Evolutionary conservation across 1,140 invertebrate species (phyloP), one percentile per base, ranked within the genome.

Genomic region (Amphibalanus amphitrite): DNA sequence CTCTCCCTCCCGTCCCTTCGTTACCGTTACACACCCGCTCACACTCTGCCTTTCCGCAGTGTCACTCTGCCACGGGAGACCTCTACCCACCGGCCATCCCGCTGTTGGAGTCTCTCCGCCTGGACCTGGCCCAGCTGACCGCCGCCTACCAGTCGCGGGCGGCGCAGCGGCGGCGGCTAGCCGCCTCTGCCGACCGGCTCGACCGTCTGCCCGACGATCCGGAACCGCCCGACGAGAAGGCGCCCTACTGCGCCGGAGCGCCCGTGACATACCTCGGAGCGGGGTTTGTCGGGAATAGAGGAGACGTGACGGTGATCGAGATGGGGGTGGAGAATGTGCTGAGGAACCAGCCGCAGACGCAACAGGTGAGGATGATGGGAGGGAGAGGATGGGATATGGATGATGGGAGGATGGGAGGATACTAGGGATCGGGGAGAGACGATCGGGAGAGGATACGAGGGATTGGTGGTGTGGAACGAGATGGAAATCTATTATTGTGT

Each of bases 271-370:
- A 72, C 33, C 47, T 69, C 29, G 71, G 72, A 8, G 71, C 65
- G 29, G 40, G 71, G 28, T 72, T 69, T 23, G 72, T 74, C 3
- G 74, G 74, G n/a, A 69, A 71, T 15, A 74, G 79, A 64, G 84
- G 84, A 26, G 83, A 84, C 77, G 82, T 84, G n/a, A 83, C 80
- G 74, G 81, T 84, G 77, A 83, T 86, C 25, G 81, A 84, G 74
- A 80, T 77, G 72, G 83, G 82, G 29, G 81, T 85, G 70, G 77
- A 75, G 33, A 72, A 75, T 65, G 75, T 84, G 28, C 30, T 83
- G 29, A 77, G 17, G 75, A 76, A n/a, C 74, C 73, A 71, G 74
- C 78, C 71, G 29, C 71, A 3, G 78, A 78, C 64, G 77, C 76
- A 81, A 68, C 73, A 77, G 68, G 82, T 82, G 0, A 77, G n/a